Base-by-base conservation (phyloP, 37 sponge, comb jelly and placozoan genomes). In the Aplysina aerophoba region DNA sequence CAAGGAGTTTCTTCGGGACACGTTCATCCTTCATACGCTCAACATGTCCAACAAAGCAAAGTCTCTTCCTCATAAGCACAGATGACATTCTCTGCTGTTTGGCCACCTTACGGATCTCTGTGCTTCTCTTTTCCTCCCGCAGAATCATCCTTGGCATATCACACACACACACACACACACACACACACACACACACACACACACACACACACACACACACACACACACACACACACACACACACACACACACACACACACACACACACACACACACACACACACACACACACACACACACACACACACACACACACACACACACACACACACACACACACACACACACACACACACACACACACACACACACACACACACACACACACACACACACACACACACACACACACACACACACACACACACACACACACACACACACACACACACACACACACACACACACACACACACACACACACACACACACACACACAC, bases 161-260 rank as follows among this genome's bases (percentile, higher is more conserved):
- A 65, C 66, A 65, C 22, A 65, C 75, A 73, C 50, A 39, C 75
- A 54, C 81, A 80, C 81, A 80, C 81, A 80, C 81, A 80, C 81
- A 80, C 81, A 80, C 81, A 80, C 81, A 80, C 81, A 80, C 59
- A 80, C 81, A 80, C 81, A 80, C 81, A 39, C 81, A 80, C 81
- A 80, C 81, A 80, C 81, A 80, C 81, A 80, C 81, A 80, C 81
- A 80, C 81, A 54, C 81, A 80, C 81, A 80, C 81, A 54, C 81
- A 80, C 81, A 80, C 59, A 80, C 81, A 80, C 81, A 80, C 81
- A 80, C 81, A 80, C 81, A 80, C 81, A 80, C 81, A 80, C 81
- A 77, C 79, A 77, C 79, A 77, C 79, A 77, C 79, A 77, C 79
- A 77, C 79, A 54, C 59, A 80, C 59, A 80, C 59, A 80, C 81